Base-by-base conservation (phyloP, 2,888 invertebrate species). In the Lydus trimaculatus region DNA sequence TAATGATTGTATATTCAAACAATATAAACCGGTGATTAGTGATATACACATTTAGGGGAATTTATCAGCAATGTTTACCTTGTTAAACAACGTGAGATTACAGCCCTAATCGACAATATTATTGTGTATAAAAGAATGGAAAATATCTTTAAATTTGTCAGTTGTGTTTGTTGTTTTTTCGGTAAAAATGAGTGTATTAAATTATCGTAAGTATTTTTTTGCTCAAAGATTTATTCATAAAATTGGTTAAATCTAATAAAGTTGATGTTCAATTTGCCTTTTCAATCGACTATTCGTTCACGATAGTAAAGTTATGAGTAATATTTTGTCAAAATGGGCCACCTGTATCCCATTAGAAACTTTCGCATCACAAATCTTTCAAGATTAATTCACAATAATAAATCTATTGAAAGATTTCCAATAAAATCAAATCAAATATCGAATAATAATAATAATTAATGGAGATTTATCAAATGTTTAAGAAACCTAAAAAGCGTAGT, bases 401-500 rank as follows among this genome's bases (percentile, higher is more conserved):
- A 48, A 48, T 48, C 48, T 2, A 48, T 3, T 20, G 20, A 43
- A 43, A 5, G 43, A n/a, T 43, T 17, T 8, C 43, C 43, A 43
- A 43, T 31, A 7, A 7, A 31, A 31, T 31, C 31, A 31, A 7
- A 31, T 31, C 31, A 31, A 31, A 31, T n/a, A 31, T 3, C 31
- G 8, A 31, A 31, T 9, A 3, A 43, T 36, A 43, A 39, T n/a
- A 39, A 43, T 43, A 17, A n/a, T 43, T 39, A 15, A 39, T 39
- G 11, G 11, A 33, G 33, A 39, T 48, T 48, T 48, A 48, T 43
- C 63, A 6, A 28, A 31, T 23, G 58, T 31, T 59, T 15, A 70
- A 65, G 61, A 68, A 72, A 66, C 61, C 15, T 36, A 36, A 15
- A 43, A 58, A 62, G 65, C 48, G 23, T 72, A 71, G 70, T 76